Evolutionary conservation across 2,797 vertebrate genomes (phyloP).

Genomic region (Chelidonichthys spinosus): DNA sequence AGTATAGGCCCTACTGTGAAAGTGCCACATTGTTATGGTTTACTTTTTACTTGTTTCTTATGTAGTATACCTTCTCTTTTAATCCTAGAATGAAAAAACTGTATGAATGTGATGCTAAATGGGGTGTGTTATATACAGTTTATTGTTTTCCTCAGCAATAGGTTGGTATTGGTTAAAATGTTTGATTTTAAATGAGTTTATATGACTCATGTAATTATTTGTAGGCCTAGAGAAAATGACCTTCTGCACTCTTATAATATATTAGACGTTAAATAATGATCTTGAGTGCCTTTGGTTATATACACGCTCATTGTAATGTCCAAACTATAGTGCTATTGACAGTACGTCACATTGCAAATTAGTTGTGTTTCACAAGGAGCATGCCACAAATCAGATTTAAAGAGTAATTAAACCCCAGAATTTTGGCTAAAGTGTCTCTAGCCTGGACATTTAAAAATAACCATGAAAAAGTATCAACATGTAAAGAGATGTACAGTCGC

Average conservation of each 20-base stretch:
- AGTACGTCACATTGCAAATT: constrained; percentile 6
- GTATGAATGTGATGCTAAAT: constrained; percentile 48
- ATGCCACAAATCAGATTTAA: constrained; percentile 24
- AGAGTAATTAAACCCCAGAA: not conserved
- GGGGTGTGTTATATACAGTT: not conserved
- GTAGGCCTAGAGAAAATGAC: not conserved
- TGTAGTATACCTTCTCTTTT: not conserved
- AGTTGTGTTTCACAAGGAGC: constrained; percentile 17
- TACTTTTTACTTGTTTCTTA: constrained; percentile 11
- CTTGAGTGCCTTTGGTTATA: constrained; percentile 43
- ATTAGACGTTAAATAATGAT: constrained; percentile 10
- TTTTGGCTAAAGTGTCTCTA: too few species aligned
- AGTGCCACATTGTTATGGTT: constrained; percentile 48
- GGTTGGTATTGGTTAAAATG: constrained; percentile 2
- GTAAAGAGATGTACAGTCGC: too few species aligned
- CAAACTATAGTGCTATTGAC: constrained; percentile 8
- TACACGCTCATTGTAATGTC: not conserved
- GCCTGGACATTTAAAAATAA: too few species aligned
- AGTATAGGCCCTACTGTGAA: constrained; percentile 20
- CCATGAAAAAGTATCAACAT: too few species aligned
- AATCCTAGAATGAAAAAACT: constrained; percentile 27
- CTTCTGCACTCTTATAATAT: constrained; percentile 19
- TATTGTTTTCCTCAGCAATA: constrained; percentile 24
- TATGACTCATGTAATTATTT: constrained; percentile 8
- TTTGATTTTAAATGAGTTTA: constrained; percentile 6